Evolutionary conservation across 2,888 invertebrate genomes (phyloP).

Genomic region (Hydriomena furcata): DNA sequence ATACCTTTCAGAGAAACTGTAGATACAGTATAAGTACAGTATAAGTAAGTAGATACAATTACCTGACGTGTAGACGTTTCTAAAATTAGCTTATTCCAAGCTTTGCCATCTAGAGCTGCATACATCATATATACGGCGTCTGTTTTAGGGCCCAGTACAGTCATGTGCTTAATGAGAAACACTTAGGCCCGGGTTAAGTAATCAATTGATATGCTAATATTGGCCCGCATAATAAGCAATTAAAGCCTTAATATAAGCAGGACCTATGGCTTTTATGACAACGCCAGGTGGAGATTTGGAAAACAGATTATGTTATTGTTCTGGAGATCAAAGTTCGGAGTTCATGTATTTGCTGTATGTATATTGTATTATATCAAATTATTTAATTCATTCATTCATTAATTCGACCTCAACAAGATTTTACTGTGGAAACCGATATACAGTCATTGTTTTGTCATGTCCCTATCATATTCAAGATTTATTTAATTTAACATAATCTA

Average conservation of each 20-base stretch:
- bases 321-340: not conserved
- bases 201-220: constrained; percentile 46
- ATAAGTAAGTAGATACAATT: too few species aligned
- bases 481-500: too few species aligned
- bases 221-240: constrained; percentile 43
- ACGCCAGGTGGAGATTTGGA: constrained; percentile 2
- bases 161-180: constrained; percentile 33
- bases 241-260: constrained; percentile 34
- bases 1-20: constrained; percentile 6
- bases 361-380: too few species aligned
- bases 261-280: constrained; percentile 10
- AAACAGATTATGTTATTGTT: not conserved
- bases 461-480: too few species aligned
- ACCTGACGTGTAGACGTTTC: constrained; percentile 1
- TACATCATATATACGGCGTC: constrained; percentile 11
- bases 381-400: too few species aligned
- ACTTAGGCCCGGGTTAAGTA: constrained; percentile 35
- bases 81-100: constrained; percentile 13
- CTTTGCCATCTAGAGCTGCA: constrained; percentile 1
- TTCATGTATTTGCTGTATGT: too few species aligned
- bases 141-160: constrained; percentile 23
- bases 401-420: too few species aligned
- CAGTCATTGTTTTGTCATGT: too few species aligned
- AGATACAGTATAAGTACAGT: constrained; percentile 1
- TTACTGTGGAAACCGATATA: too few species aligned